Evolutionary conservation across 2,113 vertebrate species (phyloP).

Genomic region (Terrapene triunguis): DNA sequence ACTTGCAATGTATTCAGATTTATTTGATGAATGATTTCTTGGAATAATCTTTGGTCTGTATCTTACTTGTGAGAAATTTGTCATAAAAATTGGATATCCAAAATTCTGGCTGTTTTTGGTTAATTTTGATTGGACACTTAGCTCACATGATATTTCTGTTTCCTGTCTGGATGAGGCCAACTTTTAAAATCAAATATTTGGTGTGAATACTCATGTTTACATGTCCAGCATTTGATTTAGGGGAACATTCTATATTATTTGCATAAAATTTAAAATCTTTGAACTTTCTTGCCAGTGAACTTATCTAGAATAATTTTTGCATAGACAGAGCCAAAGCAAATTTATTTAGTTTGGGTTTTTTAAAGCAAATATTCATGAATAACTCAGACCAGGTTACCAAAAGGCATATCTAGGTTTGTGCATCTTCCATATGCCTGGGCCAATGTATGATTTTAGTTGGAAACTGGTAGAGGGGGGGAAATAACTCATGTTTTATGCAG

Average conservation of each 20-base stretch:
- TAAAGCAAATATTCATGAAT: not conserved
- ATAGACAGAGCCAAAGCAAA: not conserved
- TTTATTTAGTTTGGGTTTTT: not conserved
- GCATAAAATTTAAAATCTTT: not conserved
- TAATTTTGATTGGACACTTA: not conserved
- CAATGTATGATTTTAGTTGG: not conserved
- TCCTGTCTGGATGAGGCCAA: not conserved
- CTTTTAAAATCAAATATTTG: not conserved
- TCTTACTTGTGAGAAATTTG: not conserved
- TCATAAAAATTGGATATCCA: not conserved
- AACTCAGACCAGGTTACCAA: not conserved
- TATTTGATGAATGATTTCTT: not conserved
- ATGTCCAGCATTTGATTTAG: not conserved
- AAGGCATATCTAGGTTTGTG: not conserved
- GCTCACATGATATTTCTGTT: not conserved
- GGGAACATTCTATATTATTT: not conserved
- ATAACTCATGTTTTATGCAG: not conserved
- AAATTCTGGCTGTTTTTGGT: not conserved
- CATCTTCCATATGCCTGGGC: not conserved
- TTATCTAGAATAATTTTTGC: not conserved
- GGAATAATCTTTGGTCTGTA: not conserved
- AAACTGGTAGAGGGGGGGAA: not conserved
- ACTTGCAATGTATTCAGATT: not conserved
- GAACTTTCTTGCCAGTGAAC: not conserved
- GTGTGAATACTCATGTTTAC: not conserved